These are phyloP conservation scores for Hylaeus anthracinus DNA, from an alignment of 1,140 invertebrate species.

Conservation along the genomic window DNA sequence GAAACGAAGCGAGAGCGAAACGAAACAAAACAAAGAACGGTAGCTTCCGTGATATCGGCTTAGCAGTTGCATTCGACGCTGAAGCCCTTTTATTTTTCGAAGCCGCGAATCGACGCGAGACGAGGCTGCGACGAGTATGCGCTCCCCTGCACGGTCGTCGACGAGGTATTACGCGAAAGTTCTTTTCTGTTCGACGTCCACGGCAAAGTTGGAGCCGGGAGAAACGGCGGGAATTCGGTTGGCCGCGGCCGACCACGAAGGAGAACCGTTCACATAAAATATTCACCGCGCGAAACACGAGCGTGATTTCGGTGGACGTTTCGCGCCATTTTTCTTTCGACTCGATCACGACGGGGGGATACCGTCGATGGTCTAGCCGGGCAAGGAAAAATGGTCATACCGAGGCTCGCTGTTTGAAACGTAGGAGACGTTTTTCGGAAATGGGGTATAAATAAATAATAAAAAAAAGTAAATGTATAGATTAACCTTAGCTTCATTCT, in stretches of 20 bases:
- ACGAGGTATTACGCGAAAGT: conserved; percentile 19
- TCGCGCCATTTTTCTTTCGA: neutral
- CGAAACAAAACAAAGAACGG: neutral
- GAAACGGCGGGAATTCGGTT: conserved; percentile 39
- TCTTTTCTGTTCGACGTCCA: neutral
- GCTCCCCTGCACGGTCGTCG: neutral
- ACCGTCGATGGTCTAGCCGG: no score
- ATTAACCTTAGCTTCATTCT: no score
- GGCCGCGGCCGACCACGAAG: neutral
- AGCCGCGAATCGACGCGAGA: neutral
- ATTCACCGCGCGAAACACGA: conserved; percentile 9
- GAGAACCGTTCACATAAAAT: conserved; percentile 30
- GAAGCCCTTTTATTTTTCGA: conserved; percentile 21
- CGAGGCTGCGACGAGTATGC: neutral
- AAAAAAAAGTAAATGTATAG: no score
- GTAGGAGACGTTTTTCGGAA: no score
- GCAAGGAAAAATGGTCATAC: no score
- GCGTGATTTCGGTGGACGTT: neutral
- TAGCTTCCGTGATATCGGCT: conserved; percentile 15
- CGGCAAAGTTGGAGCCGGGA: neutral
- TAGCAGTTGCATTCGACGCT: conserved; percentile 18
- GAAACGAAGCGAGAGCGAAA: conserved; percentile 8
- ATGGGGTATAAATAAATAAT: no score
- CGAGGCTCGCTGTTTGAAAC: no score
- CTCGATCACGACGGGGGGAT: neutral